Conservation (phyloP, 2,888 invertebrate genomes). For the Sympetrum striolatum region DNA sequence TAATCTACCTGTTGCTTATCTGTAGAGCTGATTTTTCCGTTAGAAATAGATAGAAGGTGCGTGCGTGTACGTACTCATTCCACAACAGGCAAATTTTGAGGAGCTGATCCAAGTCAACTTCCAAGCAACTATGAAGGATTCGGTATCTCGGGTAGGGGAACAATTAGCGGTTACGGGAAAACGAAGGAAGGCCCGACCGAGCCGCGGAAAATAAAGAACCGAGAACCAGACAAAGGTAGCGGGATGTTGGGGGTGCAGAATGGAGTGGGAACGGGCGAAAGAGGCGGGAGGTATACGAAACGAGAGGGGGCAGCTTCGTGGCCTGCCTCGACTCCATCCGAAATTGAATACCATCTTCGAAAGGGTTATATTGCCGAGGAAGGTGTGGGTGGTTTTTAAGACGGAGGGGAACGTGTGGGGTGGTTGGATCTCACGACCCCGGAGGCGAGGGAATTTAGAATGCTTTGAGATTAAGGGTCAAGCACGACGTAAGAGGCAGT, state of each 20-base stretch:
- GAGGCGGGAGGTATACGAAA: background rate
- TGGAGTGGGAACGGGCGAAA: background rate
- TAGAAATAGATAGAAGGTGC: too few species aligned
- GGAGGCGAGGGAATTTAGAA: background rate
- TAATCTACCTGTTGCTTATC: too few species aligned
- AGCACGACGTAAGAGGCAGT: background rate
- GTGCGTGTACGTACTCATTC: too few species aligned
- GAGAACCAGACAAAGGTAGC: background rate
- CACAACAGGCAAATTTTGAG: too few species aligned
- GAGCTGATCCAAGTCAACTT: too few species aligned
- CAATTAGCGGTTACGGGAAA: too few species aligned
- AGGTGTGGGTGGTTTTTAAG: background rate
- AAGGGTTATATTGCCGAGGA: background rate
- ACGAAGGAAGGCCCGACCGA: too few species aligned
- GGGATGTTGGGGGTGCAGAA: background rate
- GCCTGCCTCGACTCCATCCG: background rate
- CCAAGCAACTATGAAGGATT: too few species aligned
- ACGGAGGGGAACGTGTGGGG: background rate
- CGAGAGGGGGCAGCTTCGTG: background rate
- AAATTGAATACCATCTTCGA: background rate
- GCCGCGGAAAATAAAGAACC: too few species aligned
- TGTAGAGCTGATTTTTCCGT: too few species aligned
- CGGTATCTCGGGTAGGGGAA: too few species aligned
- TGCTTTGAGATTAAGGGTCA: slow-evolving; percentile 18
- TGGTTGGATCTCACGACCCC: slow-evolving; percentile 9